A percentile compares a stretch with the other conserved stretches of the same genome.
phyloP scores from a whole-genome alignment of 2,888 invertebrate genomes.

The Lucinisca nassula region DNA sequence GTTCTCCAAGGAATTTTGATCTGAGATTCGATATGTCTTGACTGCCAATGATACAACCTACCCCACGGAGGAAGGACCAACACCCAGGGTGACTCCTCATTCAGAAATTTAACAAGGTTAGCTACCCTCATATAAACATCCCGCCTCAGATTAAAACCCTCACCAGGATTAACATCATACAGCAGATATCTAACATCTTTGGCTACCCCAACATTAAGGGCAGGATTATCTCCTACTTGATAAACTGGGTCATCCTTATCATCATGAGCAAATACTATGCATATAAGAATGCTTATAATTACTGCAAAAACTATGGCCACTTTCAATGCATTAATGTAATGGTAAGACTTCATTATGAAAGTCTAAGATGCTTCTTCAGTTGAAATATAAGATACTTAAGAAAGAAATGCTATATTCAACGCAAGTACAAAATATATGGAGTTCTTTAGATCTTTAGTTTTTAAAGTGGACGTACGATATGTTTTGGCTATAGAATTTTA shows the following conservation, averaged over 20 bases:
- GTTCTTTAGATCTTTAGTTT: too few relatives aligned
- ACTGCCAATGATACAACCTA: constrained; percentile 95
- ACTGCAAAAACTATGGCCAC: neutral
- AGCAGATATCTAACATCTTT: constrained; percentile 91
- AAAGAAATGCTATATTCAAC: too few relatives aligned
- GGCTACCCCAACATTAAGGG: constrained; percentile 33
- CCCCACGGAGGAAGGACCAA: constrained; percentile 97
- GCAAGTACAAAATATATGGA: too few relatives aligned
- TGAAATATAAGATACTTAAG: too few relatives aligned
- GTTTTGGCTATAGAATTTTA: too few relatives aligned
- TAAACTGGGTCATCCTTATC: constrained; percentile 47
- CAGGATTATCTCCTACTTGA: constrained; percentile 52
- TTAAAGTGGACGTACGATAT: too few relatives aligned
- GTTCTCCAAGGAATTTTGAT: constrained; percentile 93
- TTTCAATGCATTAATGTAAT: neutral
- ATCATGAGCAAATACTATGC: constrained; percentile 38
- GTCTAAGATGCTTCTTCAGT: too few relatives aligned
- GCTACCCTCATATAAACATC: constrained; percentile 98
- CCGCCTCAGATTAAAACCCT: constrained; percentile 98
- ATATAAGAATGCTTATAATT: neutral
- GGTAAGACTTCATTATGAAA: neutral
- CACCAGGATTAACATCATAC: constrained; percentile 97
- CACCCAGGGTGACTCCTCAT: constrained; percentile 88
- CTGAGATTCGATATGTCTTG: constrained; percentile 87
- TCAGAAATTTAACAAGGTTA: constrained; percentile 92